Evolutionary conservation across 1,140 invertebrate species (phyloP), one percentile per base, ranked within the genome.

Genomic region (Drosophila mayri): DNA sequence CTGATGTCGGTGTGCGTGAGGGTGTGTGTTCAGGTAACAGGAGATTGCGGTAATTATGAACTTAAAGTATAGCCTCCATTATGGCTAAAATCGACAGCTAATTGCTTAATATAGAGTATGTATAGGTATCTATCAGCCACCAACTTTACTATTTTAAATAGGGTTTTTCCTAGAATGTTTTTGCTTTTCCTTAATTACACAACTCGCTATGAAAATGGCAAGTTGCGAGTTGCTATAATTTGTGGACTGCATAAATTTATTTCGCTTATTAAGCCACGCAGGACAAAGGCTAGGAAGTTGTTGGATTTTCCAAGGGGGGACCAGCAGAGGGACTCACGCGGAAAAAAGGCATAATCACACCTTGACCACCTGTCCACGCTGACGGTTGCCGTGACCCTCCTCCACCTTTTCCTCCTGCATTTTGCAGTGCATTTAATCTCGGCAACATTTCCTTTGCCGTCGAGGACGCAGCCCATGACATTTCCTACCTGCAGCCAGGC

Each of bases 391-490:
- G 22, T 47, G 44, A 47, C 44, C 46, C 22, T 28, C 22, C 38
- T 4, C 14, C 28, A 18, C 49, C 30, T 20, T 18, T 12, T 30
- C 9, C 62, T 16, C 38, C 43, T 47, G 28, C 43, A 41, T 38
- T 57, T 41, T 52, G 85, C 66, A 61, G 80, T 61, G 77, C 77
- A 88, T 88, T 88, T 88, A 88, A 88, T 88, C 84, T 88, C 80
- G 77, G 59, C 73, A 90, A 75, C 84, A 75, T 88, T 88, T 88
- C 84, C 85, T 88, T 90, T 85, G 57, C 65, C 66, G 65, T 46
- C 74, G 74, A 77, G 57, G 74, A 77, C 74, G 73, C 73, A 77
- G 75, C 46, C 78, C 71, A 81, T 84, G 85, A 88, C 84, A 84
- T 90, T 88, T 88, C 80, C 84, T 88, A 74, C 72, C 72, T 59